Evolutionary conservation across 2,888 invertebrate species (phyloP).

Genomic region (Endomychus coccineus): DNA sequence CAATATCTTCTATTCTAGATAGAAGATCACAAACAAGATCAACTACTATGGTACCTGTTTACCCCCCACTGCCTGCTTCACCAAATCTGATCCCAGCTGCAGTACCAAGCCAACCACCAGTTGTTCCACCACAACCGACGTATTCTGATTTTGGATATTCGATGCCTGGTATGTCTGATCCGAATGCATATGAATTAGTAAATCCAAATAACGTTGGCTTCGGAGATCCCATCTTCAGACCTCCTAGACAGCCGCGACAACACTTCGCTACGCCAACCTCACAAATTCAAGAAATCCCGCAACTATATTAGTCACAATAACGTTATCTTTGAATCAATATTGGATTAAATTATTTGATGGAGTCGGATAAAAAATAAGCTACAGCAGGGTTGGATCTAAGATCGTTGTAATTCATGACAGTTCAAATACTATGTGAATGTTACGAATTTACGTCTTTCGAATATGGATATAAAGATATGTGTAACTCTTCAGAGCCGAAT

Average conservation of each 20-base stretch:
- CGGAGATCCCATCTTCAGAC: conserved; percentile 25
- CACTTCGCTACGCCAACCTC: conserved; percentile 32
- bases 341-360: too few species aligned
- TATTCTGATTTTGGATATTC: conserved; percentile 20
- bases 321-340: too few species aligned
- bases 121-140: conserved; percentile 9
- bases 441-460: too few species aligned
- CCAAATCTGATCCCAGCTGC: conserved; percentile 35
- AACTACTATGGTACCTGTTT: conserved; percentile 26
- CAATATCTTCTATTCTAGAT: too few species aligned
- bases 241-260: conserved; percentile 25
- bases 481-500: too few species aligned
- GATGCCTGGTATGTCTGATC: conserved; percentile 10
- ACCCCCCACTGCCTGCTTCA: conserved; percentile 30
- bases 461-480: too few species aligned
- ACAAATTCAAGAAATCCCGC: too few species aligned
- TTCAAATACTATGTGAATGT: too few species aligned
- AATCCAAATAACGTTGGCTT: conserved; percentile 28
- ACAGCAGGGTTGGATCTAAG: too few species aligned
- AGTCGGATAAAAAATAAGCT: too few species aligned
- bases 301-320: too few species aligned
- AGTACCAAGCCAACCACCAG: conserved; percentile 20
- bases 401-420: too few species aligned
- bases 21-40: conserved; percentile 30
- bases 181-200: conserved; percentile 31